Evolutionary conservation across 2,113 vertebrate species (phyloP).

Genomic region (Regulus satrapa): DNA sequence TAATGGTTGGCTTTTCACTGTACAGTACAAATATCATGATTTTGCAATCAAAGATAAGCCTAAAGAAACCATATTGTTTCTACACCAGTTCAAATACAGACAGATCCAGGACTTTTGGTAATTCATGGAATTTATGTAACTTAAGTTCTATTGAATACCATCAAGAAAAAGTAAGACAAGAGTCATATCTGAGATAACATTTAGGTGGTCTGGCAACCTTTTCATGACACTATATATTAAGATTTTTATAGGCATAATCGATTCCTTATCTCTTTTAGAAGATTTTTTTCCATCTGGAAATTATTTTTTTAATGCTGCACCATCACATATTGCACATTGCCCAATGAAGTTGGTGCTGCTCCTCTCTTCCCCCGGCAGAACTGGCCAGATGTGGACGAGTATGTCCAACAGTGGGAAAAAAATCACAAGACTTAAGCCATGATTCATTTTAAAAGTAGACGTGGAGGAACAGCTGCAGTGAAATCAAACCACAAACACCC

Average conservation of each 20-base stretch:
- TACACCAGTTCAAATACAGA: neutral
- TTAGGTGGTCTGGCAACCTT: neutral
- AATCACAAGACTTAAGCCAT: neutral
- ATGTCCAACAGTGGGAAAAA: neutral
- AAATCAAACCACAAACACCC: neutral
- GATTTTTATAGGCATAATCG: neutral
- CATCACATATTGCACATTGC: neutral
- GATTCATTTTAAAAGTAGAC: neutral
- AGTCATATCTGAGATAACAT: neutral
- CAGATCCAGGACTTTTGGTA: neutral
- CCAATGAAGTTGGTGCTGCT: neutral
- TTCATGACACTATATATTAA: neutral
- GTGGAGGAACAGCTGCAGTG: neutral
- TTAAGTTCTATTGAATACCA: neutral
- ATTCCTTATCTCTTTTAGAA: neutral
- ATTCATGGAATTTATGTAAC: neutral
- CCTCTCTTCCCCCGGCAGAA: neutral
- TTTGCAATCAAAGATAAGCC: neutral
- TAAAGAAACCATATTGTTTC: neutral
- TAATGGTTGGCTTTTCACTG: rapidly evolving
- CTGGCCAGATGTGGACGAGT: neutral
- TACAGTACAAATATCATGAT: neutral
- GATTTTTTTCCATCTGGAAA: neutral
- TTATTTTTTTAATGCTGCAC: neutral
- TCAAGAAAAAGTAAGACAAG: neutral